Evolutionary conservation across 2,797 vertebrate genomes (phyloP).

Genomic region (Micropoecilia bifurca): DNA sequence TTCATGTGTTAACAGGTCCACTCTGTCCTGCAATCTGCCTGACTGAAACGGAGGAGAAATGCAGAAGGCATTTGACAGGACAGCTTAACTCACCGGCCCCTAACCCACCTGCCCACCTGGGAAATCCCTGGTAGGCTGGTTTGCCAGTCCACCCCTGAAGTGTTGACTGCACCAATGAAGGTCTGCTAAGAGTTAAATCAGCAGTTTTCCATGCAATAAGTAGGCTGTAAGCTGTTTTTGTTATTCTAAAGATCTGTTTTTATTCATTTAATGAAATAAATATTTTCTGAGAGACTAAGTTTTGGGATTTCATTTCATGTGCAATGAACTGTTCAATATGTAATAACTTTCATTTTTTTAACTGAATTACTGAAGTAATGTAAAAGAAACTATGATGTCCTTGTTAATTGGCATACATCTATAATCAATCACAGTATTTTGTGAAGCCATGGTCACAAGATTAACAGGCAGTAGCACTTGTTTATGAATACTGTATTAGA

Average conservation of each 20-base stretch:
- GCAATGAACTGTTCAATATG: background rate
- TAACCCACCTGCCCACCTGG: no score
- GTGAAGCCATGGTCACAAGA: constrained; percentile 27
- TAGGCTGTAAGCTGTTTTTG: background rate
- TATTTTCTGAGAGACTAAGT: background rate
- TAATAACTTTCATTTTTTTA: background rate
- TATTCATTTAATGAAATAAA: background rate
- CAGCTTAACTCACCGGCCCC: no score
- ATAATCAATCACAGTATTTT: constrained; percentile 22
- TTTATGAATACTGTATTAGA: constrained; percentile 50
- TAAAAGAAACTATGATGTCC: background rate
- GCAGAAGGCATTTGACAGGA: no score
- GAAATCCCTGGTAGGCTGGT: no score
- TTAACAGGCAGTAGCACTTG: constrained; percentile 38
- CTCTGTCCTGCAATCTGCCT: no score
- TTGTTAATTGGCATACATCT: background rate
- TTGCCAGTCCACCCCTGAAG: no score
- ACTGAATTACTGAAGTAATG: background rate
- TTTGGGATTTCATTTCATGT: background rate
- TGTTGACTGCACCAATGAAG: background rate
- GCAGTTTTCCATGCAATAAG: background rate
- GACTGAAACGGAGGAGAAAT: no score
- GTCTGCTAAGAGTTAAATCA: background rate
- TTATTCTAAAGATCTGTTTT: background rate
- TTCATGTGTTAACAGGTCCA: no score